Evolutionary conservation across 2,888 invertebrate species (phyloP).

Genomic region (Lithophane ornitopus): DNA sequence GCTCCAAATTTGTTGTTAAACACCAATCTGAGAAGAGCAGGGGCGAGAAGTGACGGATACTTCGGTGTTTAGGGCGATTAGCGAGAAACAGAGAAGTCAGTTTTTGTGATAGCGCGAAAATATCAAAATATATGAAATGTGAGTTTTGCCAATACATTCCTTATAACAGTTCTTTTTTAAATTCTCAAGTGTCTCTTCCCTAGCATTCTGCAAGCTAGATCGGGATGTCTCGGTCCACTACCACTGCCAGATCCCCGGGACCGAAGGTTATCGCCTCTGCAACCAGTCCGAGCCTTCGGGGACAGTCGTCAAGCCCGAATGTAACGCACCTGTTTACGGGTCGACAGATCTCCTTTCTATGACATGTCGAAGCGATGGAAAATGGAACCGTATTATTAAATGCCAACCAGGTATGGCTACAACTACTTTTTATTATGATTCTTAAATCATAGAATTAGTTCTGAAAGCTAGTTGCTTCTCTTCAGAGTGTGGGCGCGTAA

Average conservation of each 20-base stretch:
- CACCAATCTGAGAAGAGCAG: no score
- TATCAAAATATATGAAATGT: no score
- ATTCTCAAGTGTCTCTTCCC: neutral
- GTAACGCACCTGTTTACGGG: neutral
- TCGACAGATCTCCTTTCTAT: neutral
- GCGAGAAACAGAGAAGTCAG: no score
- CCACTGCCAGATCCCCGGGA: conserved; percentile 59
- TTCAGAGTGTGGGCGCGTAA: conserved; percentile 65
- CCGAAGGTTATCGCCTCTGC: neutral
- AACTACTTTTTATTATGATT: neutral
- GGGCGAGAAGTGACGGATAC: no score
- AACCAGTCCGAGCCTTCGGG: neutral
- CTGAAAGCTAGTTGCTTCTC: neutral
- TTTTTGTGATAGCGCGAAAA: no score
- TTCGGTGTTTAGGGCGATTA: no score
- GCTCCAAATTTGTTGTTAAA: no score
- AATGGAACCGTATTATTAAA: conserved; percentile 9
- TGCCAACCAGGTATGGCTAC: conserved; percentile 10
- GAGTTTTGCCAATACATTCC: no score
- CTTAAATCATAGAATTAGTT: neutral
- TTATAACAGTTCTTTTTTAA: no score
- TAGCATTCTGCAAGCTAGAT: conserved; percentile 75
- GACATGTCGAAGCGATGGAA: conserved; percentile 1
- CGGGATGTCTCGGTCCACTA: conserved; percentile 73
- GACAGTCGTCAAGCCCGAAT: neutral